Conservation (phyloP, 2,888 invertebrate genomes). For the Priocnemis perturbator region DNA sequence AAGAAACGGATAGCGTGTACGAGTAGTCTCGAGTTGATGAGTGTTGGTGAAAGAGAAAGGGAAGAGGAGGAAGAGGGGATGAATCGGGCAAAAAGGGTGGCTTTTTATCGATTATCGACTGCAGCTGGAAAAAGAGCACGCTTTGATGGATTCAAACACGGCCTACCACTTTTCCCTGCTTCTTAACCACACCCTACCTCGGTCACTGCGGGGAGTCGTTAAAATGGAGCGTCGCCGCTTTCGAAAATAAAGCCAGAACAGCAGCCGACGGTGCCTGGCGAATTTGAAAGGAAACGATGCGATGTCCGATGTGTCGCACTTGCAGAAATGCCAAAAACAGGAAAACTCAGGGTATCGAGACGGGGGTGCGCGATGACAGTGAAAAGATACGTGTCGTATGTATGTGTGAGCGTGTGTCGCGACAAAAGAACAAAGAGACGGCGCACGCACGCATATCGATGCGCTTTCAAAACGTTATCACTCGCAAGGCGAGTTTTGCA, state of each 20-base stretch:
- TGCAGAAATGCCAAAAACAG: background rate
- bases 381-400: no score
- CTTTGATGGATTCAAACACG: constrained; percentile 63
- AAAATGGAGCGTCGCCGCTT: constrained; percentile 44
- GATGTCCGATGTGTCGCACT: constrained; percentile 10
- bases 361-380: no score
- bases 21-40: background rate
- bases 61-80: constrained; percentile 2
- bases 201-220: constrained; percentile 50
- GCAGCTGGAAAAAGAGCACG: constrained; percentile 56
- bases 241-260: background rate
- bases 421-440: no score
- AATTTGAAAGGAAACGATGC: constrained; percentile 2
- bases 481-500: no score
- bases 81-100: constrained; percentile 21
- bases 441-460: no score
- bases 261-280: constrained; percentile 9
- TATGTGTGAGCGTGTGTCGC: no score
- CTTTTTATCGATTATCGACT: constrained; percentile 59
- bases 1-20: background rate
- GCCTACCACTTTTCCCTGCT: constrained; percentile 58
- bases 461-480: no score
- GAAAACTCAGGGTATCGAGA: no score
- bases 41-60: constrained; percentile 11
- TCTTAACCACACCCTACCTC: constrained; percentile 54